These are phyloP conservation scores for Chrysolina americana DNA, from an alignment of 2,888 invertebrate genomes.

Conservation along the genomic window DNA sequence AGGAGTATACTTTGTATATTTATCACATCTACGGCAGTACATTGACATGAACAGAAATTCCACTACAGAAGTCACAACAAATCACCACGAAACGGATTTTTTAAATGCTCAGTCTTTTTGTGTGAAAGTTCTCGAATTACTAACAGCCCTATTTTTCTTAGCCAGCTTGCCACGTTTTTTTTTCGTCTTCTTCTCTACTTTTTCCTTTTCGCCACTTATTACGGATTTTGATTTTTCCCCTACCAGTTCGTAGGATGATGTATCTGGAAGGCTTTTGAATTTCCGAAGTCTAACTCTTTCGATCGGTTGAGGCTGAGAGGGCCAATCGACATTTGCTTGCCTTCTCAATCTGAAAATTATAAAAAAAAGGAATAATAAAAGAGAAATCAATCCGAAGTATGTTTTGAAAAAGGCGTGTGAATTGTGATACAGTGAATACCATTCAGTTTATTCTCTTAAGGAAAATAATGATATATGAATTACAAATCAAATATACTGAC, in stretches of 20 bases:
- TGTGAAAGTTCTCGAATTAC: conserved; percentile 56
- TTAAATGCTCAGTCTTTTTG: conserved; percentile 52
- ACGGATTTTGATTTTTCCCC: conserved; percentile 44
- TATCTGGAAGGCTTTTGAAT: conserved; percentile 63
- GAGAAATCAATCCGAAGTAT: no score
- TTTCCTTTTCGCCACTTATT: conserved; percentile 51
- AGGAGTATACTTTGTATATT: conserved; percentile 25
- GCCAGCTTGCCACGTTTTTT: conserved; percentile 60
- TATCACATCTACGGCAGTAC: conserved; percentile 59
- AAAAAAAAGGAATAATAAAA: neutral
- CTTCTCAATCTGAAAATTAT: conserved; percentile 56
- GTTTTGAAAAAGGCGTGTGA: no score
- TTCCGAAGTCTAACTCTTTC: conserved; percentile 56
- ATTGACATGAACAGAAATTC: conserved; percentile 44
- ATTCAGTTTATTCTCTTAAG: no score
- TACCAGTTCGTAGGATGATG: conserved; percentile 42
- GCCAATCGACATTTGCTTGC: conserved; percentile 56
- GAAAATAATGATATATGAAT: no score
- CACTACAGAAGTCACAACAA: conserved; percentile 30
- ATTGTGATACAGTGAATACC: no score
- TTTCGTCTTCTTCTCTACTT: conserved; percentile 58
- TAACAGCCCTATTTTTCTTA: conserved; percentile 62
- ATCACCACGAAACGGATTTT: conserved; percentile 12
- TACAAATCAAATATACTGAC: no score
- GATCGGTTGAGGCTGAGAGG: conserved; percentile 22